Evolutionary conservation across 2,888 invertebrate genomes (phyloP).

Genomic region (Dryocosmus kuriphilus): DNA sequence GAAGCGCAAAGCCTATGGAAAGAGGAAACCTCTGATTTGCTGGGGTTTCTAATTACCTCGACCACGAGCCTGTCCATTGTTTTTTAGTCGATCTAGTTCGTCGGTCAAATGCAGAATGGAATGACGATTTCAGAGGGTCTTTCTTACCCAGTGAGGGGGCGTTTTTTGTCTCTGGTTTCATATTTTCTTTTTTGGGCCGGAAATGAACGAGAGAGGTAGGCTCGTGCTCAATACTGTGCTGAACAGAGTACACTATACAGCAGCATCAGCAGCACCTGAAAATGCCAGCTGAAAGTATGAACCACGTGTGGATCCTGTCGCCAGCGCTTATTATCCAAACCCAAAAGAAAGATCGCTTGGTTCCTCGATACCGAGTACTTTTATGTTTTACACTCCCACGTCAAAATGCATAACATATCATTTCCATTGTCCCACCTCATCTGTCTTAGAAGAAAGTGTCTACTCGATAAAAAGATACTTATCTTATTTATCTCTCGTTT

Average conservation of each 20-base stretch:
- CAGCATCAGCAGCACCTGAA: constrained; percentile 46
- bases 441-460: neutral
- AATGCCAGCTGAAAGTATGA: constrained; percentile 46
- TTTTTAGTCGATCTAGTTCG: neutral
- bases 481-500: neutral
- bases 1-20: neutral
- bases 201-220: constrained; percentile 41
- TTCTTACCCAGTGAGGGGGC: constrained; percentile 28
- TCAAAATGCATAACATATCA: neutral
- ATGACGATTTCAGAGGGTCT: neutral
- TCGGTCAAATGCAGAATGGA: neutral
- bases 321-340: too few species aligned
- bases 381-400: constrained; percentile 41
- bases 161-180: constrained; percentile 40
- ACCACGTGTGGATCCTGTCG: constrained; percentile 51
- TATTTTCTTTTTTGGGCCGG: constrained; percentile 45
- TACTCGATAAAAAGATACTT: neutral
- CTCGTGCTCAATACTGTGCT: constrained; percentile 45
- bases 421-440: neutral
- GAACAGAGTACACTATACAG: too few species aligned
- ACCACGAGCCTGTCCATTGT: neutral
- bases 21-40: neutral
- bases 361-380: constrained; percentile 52
- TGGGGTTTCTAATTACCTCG: neutral
- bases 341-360: constrained; percentile 50